phyloP scores from a whole-genome alignment of 30 jellyfish, hydroid and myxozoan genomes.

The Euphysa ruthae region DNA sequence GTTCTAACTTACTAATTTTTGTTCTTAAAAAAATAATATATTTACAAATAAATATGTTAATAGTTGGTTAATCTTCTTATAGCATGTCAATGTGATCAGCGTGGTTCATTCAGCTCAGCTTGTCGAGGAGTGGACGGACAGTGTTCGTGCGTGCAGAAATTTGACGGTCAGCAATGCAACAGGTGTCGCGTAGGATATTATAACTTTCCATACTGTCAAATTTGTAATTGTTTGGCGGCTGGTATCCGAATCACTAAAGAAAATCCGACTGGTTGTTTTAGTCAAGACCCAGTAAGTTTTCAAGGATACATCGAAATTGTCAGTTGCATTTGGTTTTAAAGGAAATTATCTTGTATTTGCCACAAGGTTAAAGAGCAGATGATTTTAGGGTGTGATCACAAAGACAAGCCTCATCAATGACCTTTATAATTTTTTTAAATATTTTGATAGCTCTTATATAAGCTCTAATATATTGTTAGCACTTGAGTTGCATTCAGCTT shows the following conservation, averaged over 20 bases:
- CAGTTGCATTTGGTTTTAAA: too few relatives aligned
- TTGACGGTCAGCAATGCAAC: slow-evolving; percentile 58
- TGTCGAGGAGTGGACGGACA: slow-evolving; percentile 66
- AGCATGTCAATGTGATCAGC: slow-evolving; percentile 59
- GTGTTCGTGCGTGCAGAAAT: slow-evolving; percentile 52
- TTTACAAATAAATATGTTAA: background rate
- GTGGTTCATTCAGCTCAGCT: slow-evolving; percentile 44
- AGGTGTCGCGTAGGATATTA: slow-evolving; percentile 57
- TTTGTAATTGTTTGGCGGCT: slow-evolving; percentile 65
- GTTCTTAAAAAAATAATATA: background rate
- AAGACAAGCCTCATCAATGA: too few relatives aligned
- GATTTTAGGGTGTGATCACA: too few relatives aligned
- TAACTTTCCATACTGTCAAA: slow-evolving; percentile 43
- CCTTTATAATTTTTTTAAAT: too few relatives aligned
- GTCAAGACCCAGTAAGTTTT: slow-evolving; percentile 38
- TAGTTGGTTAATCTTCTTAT: background rate
- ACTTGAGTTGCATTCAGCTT: too few relatives aligned
- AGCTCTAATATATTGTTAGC: too few relatives aligned
- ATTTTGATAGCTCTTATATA: too few relatives aligned
- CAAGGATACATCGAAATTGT: too few relatives aligned
- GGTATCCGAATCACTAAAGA: slow-evolving; percentile 23
- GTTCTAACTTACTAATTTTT: too few relatives aligned
- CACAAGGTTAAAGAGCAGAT: too few relatives aligned
- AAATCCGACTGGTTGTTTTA: slow-evolving; percentile 44
- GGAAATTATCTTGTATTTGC: too few relatives aligned